Conservation (phyloP, 1,140 invertebrate species). For the Prorops nasuta region DNA sequence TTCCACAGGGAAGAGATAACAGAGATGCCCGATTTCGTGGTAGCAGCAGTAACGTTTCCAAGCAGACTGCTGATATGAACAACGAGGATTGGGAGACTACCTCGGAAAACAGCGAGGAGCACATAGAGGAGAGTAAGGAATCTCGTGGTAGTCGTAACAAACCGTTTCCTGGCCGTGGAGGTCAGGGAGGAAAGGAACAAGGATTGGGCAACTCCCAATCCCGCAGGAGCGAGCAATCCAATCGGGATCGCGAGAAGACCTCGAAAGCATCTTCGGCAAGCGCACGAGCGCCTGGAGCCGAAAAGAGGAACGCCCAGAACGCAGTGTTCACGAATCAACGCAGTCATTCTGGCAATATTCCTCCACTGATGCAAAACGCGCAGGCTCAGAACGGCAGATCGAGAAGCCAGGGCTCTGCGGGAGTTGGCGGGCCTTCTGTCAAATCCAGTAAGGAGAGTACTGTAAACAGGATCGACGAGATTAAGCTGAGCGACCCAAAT, state of each 20-base stretch:
- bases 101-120: constrained; percentile 66
- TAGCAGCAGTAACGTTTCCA: constrained; percentile 25
- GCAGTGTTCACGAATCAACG: constrained; percentile 36
- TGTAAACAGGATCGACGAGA: constrained; percentile 62
- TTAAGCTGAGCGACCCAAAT: constrained; percentile 60
- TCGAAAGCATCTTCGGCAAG: constrained; percentile 36
- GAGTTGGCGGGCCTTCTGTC: constrained; percentile 26
- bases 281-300: constrained; percentile 39
- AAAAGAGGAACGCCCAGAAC: constrained; percentile 46
- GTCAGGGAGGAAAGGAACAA: constrained; percentile 23
- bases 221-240: constrained; percentile 35
- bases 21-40: constrained; percentile 40
- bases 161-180: constrained; percentile 29
- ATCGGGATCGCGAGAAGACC: constrained; percentile 40
- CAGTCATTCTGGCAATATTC: constrained; percentile 37
- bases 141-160: constrained; percentile 44
- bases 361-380: constrained; percentile 33
- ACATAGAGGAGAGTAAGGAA: constrained; percentile 51
- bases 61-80: constrained; percentile 54
- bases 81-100: constrained; percentile 71
- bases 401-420: constrained; percentile 38
- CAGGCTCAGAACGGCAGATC: constrained; percentile 45
- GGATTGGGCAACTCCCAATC: constrained; percentile 22
- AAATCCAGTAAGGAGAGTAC: constrained; percentile 47
- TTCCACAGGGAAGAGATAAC: constrained; percentile 42